These are phyloP conservation scores for Meloidogyne floridensis DNA, from an alignment of 1,140 invertebrate genomes.

Conservation along the genomic window DNA sequence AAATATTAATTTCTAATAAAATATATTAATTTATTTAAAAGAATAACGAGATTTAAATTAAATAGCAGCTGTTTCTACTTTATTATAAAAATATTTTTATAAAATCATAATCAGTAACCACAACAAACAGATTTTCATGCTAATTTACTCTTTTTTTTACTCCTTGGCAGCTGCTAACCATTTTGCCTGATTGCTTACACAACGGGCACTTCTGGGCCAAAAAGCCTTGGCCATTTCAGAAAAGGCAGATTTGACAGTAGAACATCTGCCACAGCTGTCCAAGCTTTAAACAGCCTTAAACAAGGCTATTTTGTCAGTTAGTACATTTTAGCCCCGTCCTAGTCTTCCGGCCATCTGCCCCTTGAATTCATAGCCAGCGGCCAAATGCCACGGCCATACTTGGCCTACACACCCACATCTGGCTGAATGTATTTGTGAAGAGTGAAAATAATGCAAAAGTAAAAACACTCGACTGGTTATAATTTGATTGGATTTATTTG, in stretches of 20 bases:
- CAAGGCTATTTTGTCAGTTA: not conserved
- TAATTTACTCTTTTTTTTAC: not conserved
- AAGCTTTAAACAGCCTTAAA: not conserved
- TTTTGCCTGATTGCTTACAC: not conserved
- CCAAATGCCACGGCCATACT: not conserved
- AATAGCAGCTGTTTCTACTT: too few relatives aligned
- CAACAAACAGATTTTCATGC: not conserved
- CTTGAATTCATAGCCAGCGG: not conserved
- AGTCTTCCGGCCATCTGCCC: not conserved
- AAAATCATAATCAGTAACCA: not conserved
- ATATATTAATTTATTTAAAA: too few relatives aligned
- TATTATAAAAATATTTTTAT: too few relatives aligned
- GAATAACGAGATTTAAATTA: too few relatives aligned
- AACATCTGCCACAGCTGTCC: constrained; percentile 8
- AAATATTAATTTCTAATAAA: not conserved
- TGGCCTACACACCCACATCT: not conserved
- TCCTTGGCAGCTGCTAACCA: not conserved
- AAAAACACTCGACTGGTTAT: not conserved
- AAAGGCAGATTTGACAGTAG: not conserved
- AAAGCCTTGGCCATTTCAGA: not conserved
- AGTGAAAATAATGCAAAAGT: not conserved
- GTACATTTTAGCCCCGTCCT: not conserved
- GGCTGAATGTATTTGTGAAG: not conserved
- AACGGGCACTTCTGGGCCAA: not conserved
- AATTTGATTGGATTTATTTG: not conserved